phyloP scores from a whole-genome alignment of 2,113 vertebrate genomes.

The Daboia siamensis region DNA sequence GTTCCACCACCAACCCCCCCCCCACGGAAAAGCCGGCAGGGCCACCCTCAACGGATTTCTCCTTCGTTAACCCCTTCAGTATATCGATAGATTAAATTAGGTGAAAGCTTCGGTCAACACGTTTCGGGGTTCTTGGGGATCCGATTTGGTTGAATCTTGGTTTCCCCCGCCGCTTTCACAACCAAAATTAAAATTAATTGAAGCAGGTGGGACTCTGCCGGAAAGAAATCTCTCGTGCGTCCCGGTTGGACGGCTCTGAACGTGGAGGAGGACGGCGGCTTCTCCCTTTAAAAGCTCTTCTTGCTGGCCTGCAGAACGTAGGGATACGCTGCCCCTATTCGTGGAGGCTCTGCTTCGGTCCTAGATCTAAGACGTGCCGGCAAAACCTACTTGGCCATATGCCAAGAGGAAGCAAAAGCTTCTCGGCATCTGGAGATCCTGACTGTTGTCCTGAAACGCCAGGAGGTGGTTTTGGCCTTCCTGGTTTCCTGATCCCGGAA shows the following conservation, averaged over 20 bases:
- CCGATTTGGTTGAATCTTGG: neutral
- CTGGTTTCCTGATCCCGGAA: slow-evolving; percentile 10
- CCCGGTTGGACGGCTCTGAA: neutral
- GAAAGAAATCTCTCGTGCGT: neutral
- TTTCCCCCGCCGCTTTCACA: neutral
- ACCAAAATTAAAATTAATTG: neutral
- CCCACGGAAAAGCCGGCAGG: neutral
- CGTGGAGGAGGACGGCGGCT: neutral
- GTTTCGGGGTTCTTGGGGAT: neutral
- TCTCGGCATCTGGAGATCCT: slow-evolving; percentile 19
- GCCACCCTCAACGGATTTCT: neutral
- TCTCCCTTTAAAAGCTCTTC: neutral
- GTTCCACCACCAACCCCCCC: neutral
- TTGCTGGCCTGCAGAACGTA: neutral
- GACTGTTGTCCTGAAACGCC: slow-evolving; percentile 8
- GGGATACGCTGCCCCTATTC: neutral
- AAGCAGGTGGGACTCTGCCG: neutral
- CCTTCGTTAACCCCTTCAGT: neutral
- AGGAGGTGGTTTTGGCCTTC: neutral
- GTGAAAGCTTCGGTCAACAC: neutral
- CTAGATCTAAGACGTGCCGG: neutral
- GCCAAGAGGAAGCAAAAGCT: slow-evolving; percentile 2
- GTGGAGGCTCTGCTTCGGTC: neutral
- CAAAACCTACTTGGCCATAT: neutral
- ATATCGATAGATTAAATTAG: neutral